Base-by-base conservation (phyloP, 2,888 invertebrate species). In the Nebria brevicollis region DNA sequence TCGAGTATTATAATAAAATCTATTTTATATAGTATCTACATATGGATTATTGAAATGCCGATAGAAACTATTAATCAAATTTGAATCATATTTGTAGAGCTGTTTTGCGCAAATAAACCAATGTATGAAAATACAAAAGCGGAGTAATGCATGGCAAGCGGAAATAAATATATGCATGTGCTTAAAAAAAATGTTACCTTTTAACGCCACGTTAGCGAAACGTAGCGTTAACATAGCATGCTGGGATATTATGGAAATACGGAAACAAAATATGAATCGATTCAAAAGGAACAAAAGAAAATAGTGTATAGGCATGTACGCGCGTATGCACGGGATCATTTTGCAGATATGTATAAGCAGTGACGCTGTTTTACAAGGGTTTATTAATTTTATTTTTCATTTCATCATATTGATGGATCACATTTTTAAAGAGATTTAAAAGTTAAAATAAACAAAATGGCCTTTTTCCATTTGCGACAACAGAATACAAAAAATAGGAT, bases 151-250 rank as follows among this genome's bases (percentile, higher is more conserved):
- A 34, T 34, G 34, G 34, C 34, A 34, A 34, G 34, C 34, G 34
- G 34, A 54, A 11, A 54, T 54, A 54, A 11, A 54, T 54, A 54
- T 54, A 54, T 54, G 13, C 13, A 70, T 70, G 15, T 70, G 26
- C 10, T 5, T 11, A 25, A 70, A 20, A 70, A n/a, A 70, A 26
- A 25, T 25, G 70, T 70, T 70, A 25, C 20, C 66, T 66, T 25
- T 66, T 66, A 13, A 13, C 66, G 8, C 25, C 66, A 70, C 70
- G 25, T 70, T 25, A 70, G 70, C 26, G 20, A 26, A 70, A 70
- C 70, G 26, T 26, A 70, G 66, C 66, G 66, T 66, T 66, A 66
- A 66, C 66, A 25, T n/a, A 25, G 70, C 70, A 15, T 70, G 15
- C 26, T 4, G 26, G 34, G 25, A 26, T 20, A 70, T 70, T 70